phyloP scores from a whole-genome alignment of 64 coral and sea anemone genomes.

The Exaiptasia diaphana region DNA sequence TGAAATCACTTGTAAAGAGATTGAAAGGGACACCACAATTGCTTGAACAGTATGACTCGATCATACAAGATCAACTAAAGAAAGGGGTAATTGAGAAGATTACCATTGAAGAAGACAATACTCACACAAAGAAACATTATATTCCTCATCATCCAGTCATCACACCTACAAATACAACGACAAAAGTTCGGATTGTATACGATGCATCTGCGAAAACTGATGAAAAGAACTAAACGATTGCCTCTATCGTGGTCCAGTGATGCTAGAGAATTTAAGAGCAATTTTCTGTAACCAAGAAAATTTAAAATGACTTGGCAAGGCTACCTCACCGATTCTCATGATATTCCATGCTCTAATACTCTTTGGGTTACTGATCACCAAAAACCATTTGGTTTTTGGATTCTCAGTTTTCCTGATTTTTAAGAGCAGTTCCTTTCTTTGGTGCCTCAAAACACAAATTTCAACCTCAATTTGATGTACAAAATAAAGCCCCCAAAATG shows the following conservation, averaged over 20 bases:
- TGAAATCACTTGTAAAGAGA: constrained; percentile 38
- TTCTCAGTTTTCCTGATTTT: too few relatives aligned
- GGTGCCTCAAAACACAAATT: too few relatives aligned
- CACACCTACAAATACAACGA: background rate
- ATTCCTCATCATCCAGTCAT: constrained; percentile 10
- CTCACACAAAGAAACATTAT: constrained; percentile 18
- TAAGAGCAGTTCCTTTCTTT: too few relatives aligned
- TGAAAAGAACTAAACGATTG: background rate
- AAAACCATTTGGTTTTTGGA: too few relatives aligned
- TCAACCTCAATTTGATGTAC: too few relatives aligned
- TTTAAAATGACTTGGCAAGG: too few relatives aligned
- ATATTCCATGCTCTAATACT: too few relatives aligned
- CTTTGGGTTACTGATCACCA: too few relatives aligned
- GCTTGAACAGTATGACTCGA: constrained; percentile 41
- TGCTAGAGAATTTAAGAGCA: constrained; percentile 29
- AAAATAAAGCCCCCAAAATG: too few relatives aligned
- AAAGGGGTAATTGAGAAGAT: constrained; percentile 55
- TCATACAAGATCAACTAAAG: constrained; percentile 63
- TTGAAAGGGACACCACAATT: constrained; percentile 12
- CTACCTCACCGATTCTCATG: too few relatives aligned
- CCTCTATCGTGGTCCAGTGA: background rate
- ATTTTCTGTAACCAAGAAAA: too few relatives aligned
- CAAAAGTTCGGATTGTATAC: constrained; percentile 27
- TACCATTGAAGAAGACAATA: background rate
- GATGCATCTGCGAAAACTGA: constrained; percentile 11